Conservation (phyloP, 92 coral and sea anemone species). For the Pocillopora grandis region DNA sequence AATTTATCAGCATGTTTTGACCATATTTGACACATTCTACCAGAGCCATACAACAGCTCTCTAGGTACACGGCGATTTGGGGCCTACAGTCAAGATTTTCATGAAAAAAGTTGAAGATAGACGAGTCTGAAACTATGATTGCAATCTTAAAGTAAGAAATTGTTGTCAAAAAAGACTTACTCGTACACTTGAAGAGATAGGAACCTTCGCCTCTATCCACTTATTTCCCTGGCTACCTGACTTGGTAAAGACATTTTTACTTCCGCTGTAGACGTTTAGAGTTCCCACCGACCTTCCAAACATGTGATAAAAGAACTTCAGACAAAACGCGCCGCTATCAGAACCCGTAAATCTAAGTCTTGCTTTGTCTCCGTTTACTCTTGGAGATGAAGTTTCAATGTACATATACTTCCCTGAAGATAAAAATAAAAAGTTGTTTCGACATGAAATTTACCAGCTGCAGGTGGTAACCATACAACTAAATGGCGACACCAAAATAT, state of each 20-base stretch:
- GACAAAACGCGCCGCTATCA: conserved; percentile 32
- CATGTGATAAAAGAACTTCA: conserved; percentile 63
- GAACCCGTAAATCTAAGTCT: conserved; percentile 20
- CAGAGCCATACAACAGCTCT: too few relatives aligned
- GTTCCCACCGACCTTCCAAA: conserved; percentile 36
- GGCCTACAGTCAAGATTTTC: too few relatives aligned
- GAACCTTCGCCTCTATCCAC: conserved; percentile 37
- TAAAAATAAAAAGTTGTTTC: background rate
- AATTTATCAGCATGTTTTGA: too few relatives aligned
- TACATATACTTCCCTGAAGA: conserved; percentile 43
- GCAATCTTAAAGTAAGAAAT: background rate
- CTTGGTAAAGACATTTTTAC: background rate
- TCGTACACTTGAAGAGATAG: conserved; percentile 2
- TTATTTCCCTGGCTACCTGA: conserved; percentile 35
- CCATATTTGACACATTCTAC: too few relatives aligned
- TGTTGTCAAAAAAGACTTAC: background rate
- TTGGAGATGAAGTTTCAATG: conserved; percentile 49
- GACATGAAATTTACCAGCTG: background rate
- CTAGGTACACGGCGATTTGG: too few relatives aligned
- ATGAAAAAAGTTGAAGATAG: background rate
- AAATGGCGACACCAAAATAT: too few relatives aligned
- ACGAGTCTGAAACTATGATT: background rate
- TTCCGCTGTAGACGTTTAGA: conserved; percentile 46
- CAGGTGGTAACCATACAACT: background rate
- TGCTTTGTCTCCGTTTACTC: conserved; percentile 28